Base-by-base conservation (phyloP, 35 echinoderm and acorn worm species). In the Patiria miniata region DNA sequence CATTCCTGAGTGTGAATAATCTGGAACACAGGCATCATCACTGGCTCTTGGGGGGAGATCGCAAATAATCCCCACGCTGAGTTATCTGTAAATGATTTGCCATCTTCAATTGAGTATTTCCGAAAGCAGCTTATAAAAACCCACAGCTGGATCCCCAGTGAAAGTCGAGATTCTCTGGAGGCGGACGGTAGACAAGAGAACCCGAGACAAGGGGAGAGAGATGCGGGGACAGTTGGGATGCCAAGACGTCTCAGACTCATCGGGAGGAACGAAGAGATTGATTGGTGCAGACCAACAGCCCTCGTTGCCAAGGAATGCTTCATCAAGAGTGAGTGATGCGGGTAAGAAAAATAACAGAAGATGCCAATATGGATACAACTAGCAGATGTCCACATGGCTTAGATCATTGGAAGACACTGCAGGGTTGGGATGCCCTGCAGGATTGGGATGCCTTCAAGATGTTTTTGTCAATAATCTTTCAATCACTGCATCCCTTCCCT, bases 81-180 rank as follows among this genome's bases (percentile, higher is more conserved):
- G 26, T 26, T 73, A 73, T 10, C 65, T 73, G 65, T 73, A 73
- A 73, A 73, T 73, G 65, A 73, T 73, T 73, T 73, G 65, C 65
- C 65, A 73, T 32, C 65, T 73, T 34, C 30, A 73, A 73, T 73
- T 73, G 65, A 73, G 65, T 23, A 73, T 32, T 30, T 73, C 34
- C 26, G 26, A 26, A 73, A 61, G 34, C 26, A 73, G 65, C 65
- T 47, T 12, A 47, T 12, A n/a, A 26, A 60, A 60, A 10, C 65
- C 26, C 65, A 73, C 65, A 73, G 65, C 65, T 73, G 65, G 65
- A 73, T 30, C 26, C 65, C 26, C 7, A 73, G 65, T 47, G 65
- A 7, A 73, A 36, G 65, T 73, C 34, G 26, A 73, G 65, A 73
- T 36, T 47, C 26, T 73, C 65, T 73, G 65, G 26, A 30, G 42